A percentile compares a stretch with the other conserved stretches of the same genome.
phyloP scores from a whole-genome alignment of 2,113 vertebrate species.

The Psammodynastes pulverulentus region DNA sequence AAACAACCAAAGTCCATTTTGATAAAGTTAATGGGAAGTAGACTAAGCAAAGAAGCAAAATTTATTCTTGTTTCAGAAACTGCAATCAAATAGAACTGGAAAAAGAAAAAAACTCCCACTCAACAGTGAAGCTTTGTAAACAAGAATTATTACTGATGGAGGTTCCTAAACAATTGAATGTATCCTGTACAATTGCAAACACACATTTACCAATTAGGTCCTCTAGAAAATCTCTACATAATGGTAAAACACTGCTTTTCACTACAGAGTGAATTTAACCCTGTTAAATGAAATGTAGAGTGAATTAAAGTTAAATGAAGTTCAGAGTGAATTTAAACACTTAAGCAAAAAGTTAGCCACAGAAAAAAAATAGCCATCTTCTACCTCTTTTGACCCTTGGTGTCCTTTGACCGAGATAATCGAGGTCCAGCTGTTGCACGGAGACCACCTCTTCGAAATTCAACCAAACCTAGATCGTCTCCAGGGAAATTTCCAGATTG shows the following conservation, averaged over 20 bases:
- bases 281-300: no score
- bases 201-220: neutral
- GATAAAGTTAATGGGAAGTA: neutral
- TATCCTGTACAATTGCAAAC: neutral
- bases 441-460: conserved; percentile 91
- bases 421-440: conserved; percentile 93
- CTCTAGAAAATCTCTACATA: neutral
- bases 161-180: neutral
- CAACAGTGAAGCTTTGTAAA: neutral
- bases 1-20: neutral
- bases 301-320: no score
- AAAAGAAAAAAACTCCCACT: neutral
- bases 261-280: neutral
- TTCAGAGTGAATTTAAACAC: neutral
- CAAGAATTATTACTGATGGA: neutral
- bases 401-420: conserved; percentile 83
- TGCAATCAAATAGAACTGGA: neutral
- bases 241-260: neutral
- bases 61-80: neutral
- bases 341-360: neutral
- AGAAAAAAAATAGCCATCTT: neutral
- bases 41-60: neutral
- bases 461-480: conserved; percentile 78
- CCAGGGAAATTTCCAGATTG: conserved; percentile 88
- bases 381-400: conserved; percentile 76